Evolutionary conservation across 2,797 vertebrate genomes (phyloP), one percentile per base, ranked within the genome.

Genomic region (Atherinosoma microstoma): DNA sequence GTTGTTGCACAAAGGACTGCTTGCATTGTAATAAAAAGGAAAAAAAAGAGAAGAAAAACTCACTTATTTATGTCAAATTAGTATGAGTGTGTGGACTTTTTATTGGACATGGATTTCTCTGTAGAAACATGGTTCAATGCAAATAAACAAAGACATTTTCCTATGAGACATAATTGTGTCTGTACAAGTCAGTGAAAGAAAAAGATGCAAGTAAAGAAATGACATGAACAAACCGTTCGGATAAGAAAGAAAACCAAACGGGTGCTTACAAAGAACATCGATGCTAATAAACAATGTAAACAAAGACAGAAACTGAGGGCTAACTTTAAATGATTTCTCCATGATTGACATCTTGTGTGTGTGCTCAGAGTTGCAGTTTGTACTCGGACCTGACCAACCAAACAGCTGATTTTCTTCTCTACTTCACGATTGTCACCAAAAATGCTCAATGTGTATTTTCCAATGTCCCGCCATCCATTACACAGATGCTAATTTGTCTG

Each of bases 61-160:
- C 69, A 84, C 70, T 93, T 92, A 93, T 93, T 90, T 86, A 91
- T 91, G 92, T 93, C 85, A 73, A 73, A 87, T 80, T 84, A 90
- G 75, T 80, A 82, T 12, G 70, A 68, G 79, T 89, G 89, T 87
- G 83, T 84, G 79, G 70, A 85, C 83, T 84, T 89, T 84, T 90
- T 82, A 85, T 87, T 75, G 68, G 75, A 86, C 60, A 78, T 68
- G 64, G 65, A 70, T 85, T 85, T 85, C 61, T 85, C 70, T 65
- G 75, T 87, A 78, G 76, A 66, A 82, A 69, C 65, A 59, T 40
- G 79, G 73, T 85, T 83, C 66, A 73, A 69, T 74, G 78, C 42
- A 70, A 70, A 74, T 53, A 36, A 22, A 47, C 45, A 30, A 30
- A 30, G 29, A 57, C 54, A 57, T 57, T 57, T 57, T 74, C 47